A percentile compares a stretch with the other conserved stretches of the same genome.
phyloP scores from a whole-genome alignment of 2,797 vertebrate genomes.

The Lates japonicus region DNA sequence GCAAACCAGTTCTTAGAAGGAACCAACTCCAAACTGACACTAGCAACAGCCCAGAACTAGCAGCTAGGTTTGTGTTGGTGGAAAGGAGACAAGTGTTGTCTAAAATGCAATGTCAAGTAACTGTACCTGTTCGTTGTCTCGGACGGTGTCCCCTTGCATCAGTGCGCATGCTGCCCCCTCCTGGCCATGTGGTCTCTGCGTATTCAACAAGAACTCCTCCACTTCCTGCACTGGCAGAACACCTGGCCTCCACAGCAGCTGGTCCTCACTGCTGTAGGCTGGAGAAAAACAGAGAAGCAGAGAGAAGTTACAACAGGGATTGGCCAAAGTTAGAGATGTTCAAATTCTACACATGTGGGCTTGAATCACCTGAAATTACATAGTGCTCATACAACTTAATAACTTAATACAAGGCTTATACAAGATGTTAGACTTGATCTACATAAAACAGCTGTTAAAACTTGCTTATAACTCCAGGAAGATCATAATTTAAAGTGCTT shows the following conservation, averaged over 20 bases:
- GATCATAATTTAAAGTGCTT: conserved; percentile 10
- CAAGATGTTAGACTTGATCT: neutral
- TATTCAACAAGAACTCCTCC: conserved; percentile 91
- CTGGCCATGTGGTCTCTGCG: conserved; percentile 84
- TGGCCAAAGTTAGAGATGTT: neutral
- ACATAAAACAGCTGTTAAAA: neutral
- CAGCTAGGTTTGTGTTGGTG: too few species aligned
- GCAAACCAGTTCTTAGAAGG: too few species aligned
- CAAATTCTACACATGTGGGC: neutral
- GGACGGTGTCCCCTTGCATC: conserved; percentile 83
- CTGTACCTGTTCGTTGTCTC: conserved; percentile 93
- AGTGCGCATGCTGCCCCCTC: conserved; percentile 73
- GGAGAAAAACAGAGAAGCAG: neutral
- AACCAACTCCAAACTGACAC: too few species aligned
- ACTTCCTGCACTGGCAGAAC: conserved; percentile 89
- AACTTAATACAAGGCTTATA: neutral
- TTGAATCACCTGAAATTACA: conserved; percentile 7
- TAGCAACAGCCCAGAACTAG: too few species aligned
- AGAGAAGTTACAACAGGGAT: neutral
- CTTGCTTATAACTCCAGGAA: neutral
- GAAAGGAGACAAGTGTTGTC: too few species aligned
- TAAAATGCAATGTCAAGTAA: neutral
- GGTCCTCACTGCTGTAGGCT: conserved; percentile 93
- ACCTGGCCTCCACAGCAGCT: conserved; percentile 93
- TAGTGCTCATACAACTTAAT: neutral